Percentiles rank a stretch among this genome's conserved stretches.
phyloP scores from a whole-genome alignment of 2,888 invertebrate species.

The Trachelus troglodyta region DNA sequence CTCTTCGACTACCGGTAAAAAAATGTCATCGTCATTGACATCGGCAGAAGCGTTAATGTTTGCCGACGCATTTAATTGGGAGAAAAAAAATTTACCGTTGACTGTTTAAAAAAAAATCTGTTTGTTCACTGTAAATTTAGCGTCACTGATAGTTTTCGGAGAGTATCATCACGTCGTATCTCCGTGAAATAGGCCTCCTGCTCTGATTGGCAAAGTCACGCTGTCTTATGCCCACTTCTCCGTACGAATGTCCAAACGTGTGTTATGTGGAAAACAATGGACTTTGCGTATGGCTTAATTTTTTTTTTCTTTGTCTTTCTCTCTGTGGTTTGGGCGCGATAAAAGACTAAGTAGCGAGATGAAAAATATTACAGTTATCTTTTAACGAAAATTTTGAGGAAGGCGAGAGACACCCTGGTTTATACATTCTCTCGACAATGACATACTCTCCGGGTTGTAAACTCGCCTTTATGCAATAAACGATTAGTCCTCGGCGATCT shows the following conservation, averaged over 20 bases:
- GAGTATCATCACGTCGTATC: background rate
- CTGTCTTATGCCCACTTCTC: constrained; percentile 28
- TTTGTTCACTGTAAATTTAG: background rate
- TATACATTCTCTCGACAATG: background rate
- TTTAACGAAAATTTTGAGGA: background rate
- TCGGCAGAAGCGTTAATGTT: background rate
- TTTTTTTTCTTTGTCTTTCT: background rate
- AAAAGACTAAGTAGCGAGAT: background rate
- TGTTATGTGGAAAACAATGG: constrained; percentile 21
- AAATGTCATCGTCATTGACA: background rate
- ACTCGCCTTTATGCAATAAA: background rate
- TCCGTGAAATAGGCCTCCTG: constrained; percentile 21
- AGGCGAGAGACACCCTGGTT: background rate
- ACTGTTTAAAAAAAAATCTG: no score
- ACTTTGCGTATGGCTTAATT: background rate
- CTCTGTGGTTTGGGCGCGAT: background rate
- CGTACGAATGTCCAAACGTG: constrained; percentile 11
- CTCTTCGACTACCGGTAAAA: background rate
- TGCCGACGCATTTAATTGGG: background rate
- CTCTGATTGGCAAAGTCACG: constrained; percentile 43
- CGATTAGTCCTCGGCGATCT: background rate
- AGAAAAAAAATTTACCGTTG: background rate
- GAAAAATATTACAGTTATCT: background rate
- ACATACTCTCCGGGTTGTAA: background rate
- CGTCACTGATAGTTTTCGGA: background rate